Base-by-base conservation (phyloP, 2,888 invertebrate species). In the Netelia fuscicornis region DNA sequence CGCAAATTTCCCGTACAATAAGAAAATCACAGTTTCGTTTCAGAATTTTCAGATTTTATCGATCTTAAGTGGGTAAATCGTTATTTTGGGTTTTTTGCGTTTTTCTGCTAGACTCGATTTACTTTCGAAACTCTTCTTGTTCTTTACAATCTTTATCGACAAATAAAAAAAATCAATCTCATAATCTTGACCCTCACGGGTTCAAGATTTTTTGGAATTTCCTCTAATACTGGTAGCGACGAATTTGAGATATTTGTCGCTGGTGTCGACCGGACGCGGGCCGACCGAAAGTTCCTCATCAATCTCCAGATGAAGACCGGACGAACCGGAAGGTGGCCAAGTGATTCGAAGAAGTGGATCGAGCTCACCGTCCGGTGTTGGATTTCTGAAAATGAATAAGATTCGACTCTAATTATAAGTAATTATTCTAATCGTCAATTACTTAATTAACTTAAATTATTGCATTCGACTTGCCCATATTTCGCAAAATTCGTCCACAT, bases 401-500 rank as follows among this genome's bases (percentile, higher is more conserved):
- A 67, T 65, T 77, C 13, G 48, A 37, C 37, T 37, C 20, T 37
- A 17, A 58, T 58, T 20, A 58, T 58, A 13, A 48, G 1, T 48
- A 13, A 48, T 11, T 48, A 48, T 48, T 48, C 2, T 2, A 48
- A 48, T 48, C 13, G 13, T 48, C 13, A 48, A 48, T 48, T 48
- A 13, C 11, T 48, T 48, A 48, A 48, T 30, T 3, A 42, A 9
- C 56, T 2, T 10, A 20, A 23, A 74, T 30, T 17, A 56, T 56
- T 0, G 2, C n/a, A 20, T 5, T 17, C 44, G 20, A 13, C 2
- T 42, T 80, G 87, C 88, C 88, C 83, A 77, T 84, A 86, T 87
- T 88, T 87, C 0, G 96, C 96, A 91, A 96, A 96, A 88, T 96
- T 96, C 0, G 95, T 95, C 96, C 96, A 96, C 92, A 96, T 92